These are phyloP conservation scores for Parasteatoda tepidariorum DNA, from an alignment of 1,140 invertebrate species.

Conservation along the genomic window DNA sequence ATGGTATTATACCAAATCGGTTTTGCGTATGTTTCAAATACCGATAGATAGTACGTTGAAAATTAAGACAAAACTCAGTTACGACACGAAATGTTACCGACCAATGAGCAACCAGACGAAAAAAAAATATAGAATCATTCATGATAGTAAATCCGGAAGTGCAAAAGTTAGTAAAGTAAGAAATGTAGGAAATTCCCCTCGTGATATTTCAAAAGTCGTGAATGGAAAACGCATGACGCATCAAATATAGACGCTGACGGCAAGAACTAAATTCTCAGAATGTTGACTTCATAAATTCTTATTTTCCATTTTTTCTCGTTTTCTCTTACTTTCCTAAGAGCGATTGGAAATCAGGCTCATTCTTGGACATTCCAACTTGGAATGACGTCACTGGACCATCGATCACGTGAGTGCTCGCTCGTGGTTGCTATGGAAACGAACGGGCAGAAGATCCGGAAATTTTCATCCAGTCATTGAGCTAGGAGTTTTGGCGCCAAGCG, in stretches of 20 bases:
- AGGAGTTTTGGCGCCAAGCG: constrained; percentile 59
- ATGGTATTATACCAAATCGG: too few relatives aligned
- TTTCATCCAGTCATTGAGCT: constrained; percentile 57
- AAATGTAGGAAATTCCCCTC: too few relatives aligned
- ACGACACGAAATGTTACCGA: too few relatives aligned
- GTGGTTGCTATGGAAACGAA: constrained; percentile 49
- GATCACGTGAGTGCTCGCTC: constrained; percentile 50
- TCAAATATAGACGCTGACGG: not conserved
- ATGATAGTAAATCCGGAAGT: too few relatives aligned
- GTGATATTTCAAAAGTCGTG: too few relatives aligned
- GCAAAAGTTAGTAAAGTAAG: too few relatives aligned
- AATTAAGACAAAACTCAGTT: too few relatives aligned
- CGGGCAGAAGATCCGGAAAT: constrained; percentile 55
- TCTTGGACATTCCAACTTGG: constrained; percentile 30
- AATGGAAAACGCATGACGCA: not conserved
- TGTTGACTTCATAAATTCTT: not conserved
- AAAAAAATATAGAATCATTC: too few relatives aligned
- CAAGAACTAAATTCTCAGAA: not conserved
- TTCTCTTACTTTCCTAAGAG: not conserved
- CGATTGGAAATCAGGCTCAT: constrained; percentile 32
- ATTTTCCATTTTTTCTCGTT: constrained; percentile 9
- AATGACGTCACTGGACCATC: constrained; percentile 55
- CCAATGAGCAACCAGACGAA: too few relatives aligned
- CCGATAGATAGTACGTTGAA: too few relatives aligned
- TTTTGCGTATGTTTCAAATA: too few relatives aligned